Percentiles rank a stretch among this genome's conserved stretches.
phyloP scores from a whole-genome alignment of 2,888 invertebrate species.

The Brachynemurus nebulosus region DNA sequence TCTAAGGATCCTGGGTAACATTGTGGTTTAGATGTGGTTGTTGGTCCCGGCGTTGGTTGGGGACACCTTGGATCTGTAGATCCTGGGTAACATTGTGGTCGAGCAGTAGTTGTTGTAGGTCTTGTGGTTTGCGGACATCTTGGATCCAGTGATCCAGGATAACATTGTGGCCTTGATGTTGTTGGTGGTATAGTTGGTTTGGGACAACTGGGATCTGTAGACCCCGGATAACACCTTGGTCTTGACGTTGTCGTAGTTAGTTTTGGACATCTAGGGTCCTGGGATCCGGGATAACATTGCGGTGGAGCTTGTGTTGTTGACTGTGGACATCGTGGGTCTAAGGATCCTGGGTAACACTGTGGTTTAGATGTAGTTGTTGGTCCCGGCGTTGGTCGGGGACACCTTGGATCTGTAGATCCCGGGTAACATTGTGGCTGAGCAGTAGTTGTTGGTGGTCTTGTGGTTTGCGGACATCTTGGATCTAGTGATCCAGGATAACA shows the following conservation, averaged over 20 bases:
- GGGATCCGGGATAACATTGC: conserved; percentile 22
- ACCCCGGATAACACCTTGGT: conserved; percentile 27
- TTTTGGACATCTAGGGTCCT: conserved; percentile 28
- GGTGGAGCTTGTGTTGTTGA: conserved; percentile 16
- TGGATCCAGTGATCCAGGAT: conserved; percentile 27
- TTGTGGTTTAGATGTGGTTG: conserved; percentile 23
- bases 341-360: conserved; percentile 25
- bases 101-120: conserved; percentile 23
- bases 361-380: conserved; percentile 29
- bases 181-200: conserved; percentile 28
- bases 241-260: conserved; percentile 16
- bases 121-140: conserved; percentile 23
- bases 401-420: conserved; percentile 28
- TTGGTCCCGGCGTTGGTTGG: conserved; percentile 16
- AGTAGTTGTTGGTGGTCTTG: conserved; percentile 22
- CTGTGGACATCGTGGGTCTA: conserved; percentile 28
- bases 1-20: conserved; percentile 31
- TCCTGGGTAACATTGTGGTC: conserved; percentile 30
- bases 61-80: conserved; percentile 27
- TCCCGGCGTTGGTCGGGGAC: conserved; percentile 19
- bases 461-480: conserved; percentile 26
- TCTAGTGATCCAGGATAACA: conserved; percentile 28
- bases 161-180: conserved; percentile 28
- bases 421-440: conserved; percentile 29
- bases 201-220: conserved; percentile 24